These are phyloP conservation scores for Micromesistius poutassou DNA, from an alignment of 2,797 vertebrate species.

Conservation along the genomic window DNA sequence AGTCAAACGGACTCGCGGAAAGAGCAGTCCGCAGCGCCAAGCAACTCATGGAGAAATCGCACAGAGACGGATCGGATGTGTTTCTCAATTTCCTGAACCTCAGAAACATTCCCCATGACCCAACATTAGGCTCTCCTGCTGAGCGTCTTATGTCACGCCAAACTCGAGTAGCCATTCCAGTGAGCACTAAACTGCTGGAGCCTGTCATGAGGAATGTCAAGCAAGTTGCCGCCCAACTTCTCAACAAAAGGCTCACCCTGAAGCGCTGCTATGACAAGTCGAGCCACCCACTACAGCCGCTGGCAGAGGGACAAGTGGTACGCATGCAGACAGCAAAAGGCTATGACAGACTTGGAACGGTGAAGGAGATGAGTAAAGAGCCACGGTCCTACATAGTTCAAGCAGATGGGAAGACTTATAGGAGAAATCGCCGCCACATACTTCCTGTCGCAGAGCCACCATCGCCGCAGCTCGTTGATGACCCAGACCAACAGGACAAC, in stretches of 20 bases:
- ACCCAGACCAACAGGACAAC: not conserved
- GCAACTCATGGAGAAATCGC: no score
- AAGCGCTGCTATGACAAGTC: conserved; percentile 15
- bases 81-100: no score
- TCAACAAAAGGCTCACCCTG: conserved; percentile 14
- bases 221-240: not conserved
- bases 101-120: conserved; percentile 9
- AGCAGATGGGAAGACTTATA: no score
- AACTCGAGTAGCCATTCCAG: conserved; percentile 6
- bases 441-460: not conserved
- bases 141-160: no score
- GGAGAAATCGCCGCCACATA: no score
- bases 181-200: conserved; percentile 7
- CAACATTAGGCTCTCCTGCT: conserved; percentile 9
- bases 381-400: no score
- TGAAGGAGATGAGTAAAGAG: no score
- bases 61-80: no score
- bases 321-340: no score
- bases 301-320: no score
- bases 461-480: not conserved
- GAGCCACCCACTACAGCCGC: conserved; percentile 15
- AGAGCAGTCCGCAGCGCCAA: no score
- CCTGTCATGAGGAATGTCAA: not conserved
- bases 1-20: not conserved
- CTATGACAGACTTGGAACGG: no score